Conservation (phyloP, 2,113 vertebrate species). For the Amphiprion percula region DNA sequence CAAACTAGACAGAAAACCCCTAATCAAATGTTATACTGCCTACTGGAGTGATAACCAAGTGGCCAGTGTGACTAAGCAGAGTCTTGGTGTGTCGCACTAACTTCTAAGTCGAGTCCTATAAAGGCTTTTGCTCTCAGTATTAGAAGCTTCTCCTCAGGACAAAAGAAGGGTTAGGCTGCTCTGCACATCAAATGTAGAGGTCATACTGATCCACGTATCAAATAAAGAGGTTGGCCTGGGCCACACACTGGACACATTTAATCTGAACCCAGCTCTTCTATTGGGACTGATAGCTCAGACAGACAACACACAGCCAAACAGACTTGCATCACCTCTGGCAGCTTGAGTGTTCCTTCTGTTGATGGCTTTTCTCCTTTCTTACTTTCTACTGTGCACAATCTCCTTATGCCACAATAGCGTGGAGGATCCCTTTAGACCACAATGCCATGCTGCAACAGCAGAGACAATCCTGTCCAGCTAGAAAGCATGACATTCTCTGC, state of each 20-base stretch:
- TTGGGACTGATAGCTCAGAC: conserved; percentile 62
- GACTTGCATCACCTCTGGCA: conserved; percentile 78
- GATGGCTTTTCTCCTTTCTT: conserved; percentile 73
- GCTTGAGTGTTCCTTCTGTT: conserved; percentile 73
- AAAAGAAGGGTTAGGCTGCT: conserved; percentile 62
- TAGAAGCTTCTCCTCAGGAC: conserved; percentile 62
- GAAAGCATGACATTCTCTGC: conserved; percentile 80
- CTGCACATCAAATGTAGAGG: conserved; percentile 76
- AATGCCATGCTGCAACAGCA: conserved; percentile 70
- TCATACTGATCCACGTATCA: conserved; percentile 76
- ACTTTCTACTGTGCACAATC: conserved; percentile 76
- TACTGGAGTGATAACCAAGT: conserved; percentile 47
- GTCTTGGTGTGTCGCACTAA: conserved; percentile 28
- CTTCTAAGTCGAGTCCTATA: conserved; percentile 52
- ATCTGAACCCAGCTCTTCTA: conserved; percentile 55
- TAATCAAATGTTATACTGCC: background rate
- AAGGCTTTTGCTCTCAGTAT: conserved; percentile 65
- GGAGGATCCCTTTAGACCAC: conserved; percentile 73
- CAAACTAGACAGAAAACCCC: no score
- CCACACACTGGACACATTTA: conserved; percentile 79
- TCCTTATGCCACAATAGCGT: conserved; percentile 77
- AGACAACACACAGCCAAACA: conserved; percentile 64
- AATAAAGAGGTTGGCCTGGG: conserved; percentile 61
- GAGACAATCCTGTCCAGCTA: conserved; percentile 71
- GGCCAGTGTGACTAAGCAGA: conserved; percentile 31